These are phyloP conservation scores for Congeria kusceri DNA, from an alignment of 2,888 invertebrate genomes.

Conservation along the genomic window DNA sequence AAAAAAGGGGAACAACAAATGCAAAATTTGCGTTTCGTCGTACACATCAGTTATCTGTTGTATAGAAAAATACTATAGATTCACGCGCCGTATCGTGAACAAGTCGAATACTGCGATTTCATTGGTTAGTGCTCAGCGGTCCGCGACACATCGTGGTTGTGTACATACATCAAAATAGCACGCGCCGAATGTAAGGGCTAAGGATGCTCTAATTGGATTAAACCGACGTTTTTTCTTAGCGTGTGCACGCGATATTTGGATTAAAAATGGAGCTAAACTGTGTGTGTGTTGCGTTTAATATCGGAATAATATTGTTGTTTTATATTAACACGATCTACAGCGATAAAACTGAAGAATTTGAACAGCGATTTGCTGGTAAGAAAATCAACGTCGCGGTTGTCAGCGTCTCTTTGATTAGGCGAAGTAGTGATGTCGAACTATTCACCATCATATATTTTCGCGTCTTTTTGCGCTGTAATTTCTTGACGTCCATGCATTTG, in stretches of 20 bases:
- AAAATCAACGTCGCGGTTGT: too few species aligned
- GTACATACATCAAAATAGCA: not conserved
- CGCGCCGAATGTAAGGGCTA: not conserved
- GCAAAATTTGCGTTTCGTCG: too few species aligned
- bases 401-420: too few species aligned
- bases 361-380: not conserved
- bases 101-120: not conserved
- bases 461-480: too few species aligned
- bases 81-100: constrained; percentile 1
- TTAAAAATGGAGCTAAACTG: not conserved
- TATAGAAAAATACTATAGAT: not conserved
- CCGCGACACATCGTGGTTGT: not conserved
- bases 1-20: too few species aligned
- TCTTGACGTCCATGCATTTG: too few species aligned
- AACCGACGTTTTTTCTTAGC: not conserved
- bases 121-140: not conserved
- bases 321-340: not conserved
- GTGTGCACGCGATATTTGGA: too few species aligned
- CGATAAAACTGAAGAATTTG: not conserved
- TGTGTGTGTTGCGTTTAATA: not conserved
- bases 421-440: too few species aligned
- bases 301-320: not conserved
- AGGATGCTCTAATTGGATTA: not conserved
- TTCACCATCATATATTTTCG: too few species aligned
- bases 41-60: too few species aligned